Evolutionary conservation across 2,113 vertebrate genomes (phyloP), one percentile per base, ranked within the genome.

Genomic region (Crypturellus undulatus): DNA sequence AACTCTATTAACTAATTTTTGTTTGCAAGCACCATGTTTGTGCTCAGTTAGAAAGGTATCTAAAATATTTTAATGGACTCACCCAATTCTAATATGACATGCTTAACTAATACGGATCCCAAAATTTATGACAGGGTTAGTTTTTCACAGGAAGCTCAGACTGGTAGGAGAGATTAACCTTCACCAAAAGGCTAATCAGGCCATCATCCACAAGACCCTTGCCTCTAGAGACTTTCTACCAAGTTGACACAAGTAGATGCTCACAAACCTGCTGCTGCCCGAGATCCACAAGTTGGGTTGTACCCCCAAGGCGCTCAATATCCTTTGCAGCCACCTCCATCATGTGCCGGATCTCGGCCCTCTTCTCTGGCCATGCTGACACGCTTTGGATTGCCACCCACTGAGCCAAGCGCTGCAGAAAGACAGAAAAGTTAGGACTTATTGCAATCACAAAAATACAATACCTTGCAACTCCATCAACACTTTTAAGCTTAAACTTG

Each of bases 351-450:
- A 99, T 98, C 67, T 99, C 99, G 0, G 75, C 97, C 4, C 99
- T 98, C 95, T 99, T 99, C 96, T 99, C 99, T 0, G 99, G 98
- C 99, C 98, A 99, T 1, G 99, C 98, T 3, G 99, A 99, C 59
- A 99, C 99, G 1, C 99, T 99, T 98, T 99, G 98, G 84, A 99
- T 98, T 4, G 95, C 98, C 51, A 99, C 99, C 99, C 99, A 99
- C 15, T 99, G 94, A 4, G 98, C 98, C 2, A 99, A 98, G 12
- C 99, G 98, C 99, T 99, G 65, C 34, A 67, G 9, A 36, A 51
- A 62, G 21, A 87, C 0, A n/a, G 18, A 6, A 52, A 11, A 65
- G 38, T 7, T 5, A 32, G 52, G 85, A 22, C 2, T 9, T 26
- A 34, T 30, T 28, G 9, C 17, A 49, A 11, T 49, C 49, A 64